Base-by-base conservation (phyloP, 2,797 vertebrate genomes). In the Lophius americanus region DNA sequence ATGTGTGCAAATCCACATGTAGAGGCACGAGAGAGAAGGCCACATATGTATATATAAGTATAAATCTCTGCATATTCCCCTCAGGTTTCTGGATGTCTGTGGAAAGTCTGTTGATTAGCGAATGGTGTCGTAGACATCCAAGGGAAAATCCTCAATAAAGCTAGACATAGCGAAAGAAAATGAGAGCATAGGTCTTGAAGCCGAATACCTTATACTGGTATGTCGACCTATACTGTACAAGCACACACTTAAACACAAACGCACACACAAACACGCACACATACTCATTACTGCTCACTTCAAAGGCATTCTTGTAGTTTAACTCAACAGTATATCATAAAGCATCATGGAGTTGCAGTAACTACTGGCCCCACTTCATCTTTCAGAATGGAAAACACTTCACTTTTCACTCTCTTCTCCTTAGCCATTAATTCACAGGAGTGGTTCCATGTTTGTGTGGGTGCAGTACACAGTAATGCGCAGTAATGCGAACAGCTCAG, bases 281-380 rank as follows among this genome's bases (percentile, higher is more conserved):
- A 49, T 7, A 41, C 74, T 83, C 77, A 80, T 84, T 83, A 85
- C 51, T 1, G 3, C 46, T 60, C 44, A 66, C 52, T 88, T 89
- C 83, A 89, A 88, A 91, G 46, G 58, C 81, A 90, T 89, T 88
- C 88, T 86, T 70, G 75, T 46, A 35, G 75, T 79, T 78, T 70
- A 79, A 81, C 38, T 51, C 62, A 71, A 65, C 56, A 58, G 66
- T 80, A 44, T 51, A 82, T 78, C 76, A 85, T 87, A 72, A 87
- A 87, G 68, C 72, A 68, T 68, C 61, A 70, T 37, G 53, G 43
- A 70, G 68, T 32, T 70, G 61, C 60, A 50, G 51, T 47, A 65
- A 80, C 50, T 10, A 70, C 62, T 53, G 66, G 65, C 76, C 81
- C 69, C 77, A 82, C 68, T 62, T 66, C 68, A 46, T 35, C 60